These are phyloP conservation scores for Sebastes trivittatus DNA, from an alignment of 2,797 vertebrate species.

Conservation along the genomic window DNA sequence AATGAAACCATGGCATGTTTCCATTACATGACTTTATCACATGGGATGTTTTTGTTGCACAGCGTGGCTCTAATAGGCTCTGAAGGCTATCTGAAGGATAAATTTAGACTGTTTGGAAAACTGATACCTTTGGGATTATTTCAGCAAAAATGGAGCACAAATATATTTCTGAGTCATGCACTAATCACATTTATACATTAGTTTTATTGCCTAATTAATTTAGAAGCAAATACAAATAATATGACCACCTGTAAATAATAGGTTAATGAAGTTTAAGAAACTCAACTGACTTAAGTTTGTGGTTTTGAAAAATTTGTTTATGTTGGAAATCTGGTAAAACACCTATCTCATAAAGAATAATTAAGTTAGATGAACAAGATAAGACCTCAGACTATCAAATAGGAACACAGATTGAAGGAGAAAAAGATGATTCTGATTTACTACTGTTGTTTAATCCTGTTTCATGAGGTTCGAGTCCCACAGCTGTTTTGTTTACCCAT, in stretches of 20 bases:
- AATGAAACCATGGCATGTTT: conserved; percentile 63
- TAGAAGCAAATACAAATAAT: neutral
- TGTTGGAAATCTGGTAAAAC: neutral
- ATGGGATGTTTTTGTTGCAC: conserved; percentile 40
- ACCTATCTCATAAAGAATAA: neutral
- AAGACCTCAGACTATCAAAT: neutral
- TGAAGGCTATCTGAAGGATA: conserved; percentile 1
- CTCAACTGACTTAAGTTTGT: neutral
- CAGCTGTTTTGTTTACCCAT: neutral
- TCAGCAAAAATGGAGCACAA: neutral
- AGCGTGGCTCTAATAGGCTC: conserved; percentile 12
- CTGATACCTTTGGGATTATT: neutral
- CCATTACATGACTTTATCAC: conserved; percentile 41
- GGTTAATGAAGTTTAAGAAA: neutral
- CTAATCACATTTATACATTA: neutral
- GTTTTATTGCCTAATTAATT: neutral
- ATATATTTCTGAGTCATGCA: neutral
- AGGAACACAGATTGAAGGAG: neutral
- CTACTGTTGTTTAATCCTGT: neutral
- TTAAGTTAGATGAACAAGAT: neutral
- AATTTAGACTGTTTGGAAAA: conserved; percentile 32
- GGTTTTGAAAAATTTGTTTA: neutral
- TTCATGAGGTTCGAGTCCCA: neutral
- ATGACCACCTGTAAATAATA: neutral
- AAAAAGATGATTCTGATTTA: neutral